Evolutionary conservation across 2,113 vertebrate species (phyloP).

Genomic region (Tachysurus fulvidraco): DNA sequence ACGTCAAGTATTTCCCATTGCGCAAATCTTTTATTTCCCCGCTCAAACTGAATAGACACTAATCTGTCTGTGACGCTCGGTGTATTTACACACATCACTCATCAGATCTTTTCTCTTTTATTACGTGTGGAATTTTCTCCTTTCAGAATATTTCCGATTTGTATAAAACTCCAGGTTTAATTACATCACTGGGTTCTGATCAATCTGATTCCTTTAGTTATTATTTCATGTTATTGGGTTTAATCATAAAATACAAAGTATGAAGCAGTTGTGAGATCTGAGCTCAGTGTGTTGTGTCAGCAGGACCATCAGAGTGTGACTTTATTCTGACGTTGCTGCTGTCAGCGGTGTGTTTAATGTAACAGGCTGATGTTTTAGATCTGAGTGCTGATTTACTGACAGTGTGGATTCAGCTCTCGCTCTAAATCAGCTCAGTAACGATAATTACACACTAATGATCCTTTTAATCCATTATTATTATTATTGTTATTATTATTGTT

Average conservation of each 20-base stretch:
- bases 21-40: constrained; percentile 25
- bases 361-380: too few species aligned
- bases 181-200: not conserved
- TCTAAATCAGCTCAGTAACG: too few species aligned
- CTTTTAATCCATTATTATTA: too few species aligned
- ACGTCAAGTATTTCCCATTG: not conserved
- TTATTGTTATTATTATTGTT: too few species aligned
- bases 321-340: too few species aligned
- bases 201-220: not conserved
- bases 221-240: not conserved
- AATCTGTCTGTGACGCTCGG: not conserved
- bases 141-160: not conserved
- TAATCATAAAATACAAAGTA: not conserved
- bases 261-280: not conserved
- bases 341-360: too few species aligned
- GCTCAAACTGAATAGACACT: not conserved
- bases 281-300: too few species aligned
- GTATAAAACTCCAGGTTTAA: not conserved
- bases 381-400: too few species aligned
- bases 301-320: too few species aligned
- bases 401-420: too few species aligned
- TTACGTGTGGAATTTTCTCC: not conserved
- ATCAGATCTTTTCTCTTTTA: not conserved
- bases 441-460: too few species aligned
- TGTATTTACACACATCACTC: not conserved